phyloP scores from a whole-genome alignment of 2,888 invertebrate genomes.

The Synanthedon myopaeformis region DNA sequence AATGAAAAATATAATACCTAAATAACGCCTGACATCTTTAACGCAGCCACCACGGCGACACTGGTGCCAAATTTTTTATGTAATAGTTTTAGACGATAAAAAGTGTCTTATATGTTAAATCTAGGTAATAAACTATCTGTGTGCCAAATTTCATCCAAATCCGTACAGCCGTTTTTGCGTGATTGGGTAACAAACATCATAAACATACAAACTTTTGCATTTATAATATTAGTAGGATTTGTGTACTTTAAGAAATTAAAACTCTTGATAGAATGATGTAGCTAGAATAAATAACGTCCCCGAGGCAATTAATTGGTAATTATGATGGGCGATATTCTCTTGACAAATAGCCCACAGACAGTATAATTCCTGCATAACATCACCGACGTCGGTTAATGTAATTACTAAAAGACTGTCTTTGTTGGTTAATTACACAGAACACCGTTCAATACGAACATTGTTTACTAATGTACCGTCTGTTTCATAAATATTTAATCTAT shows the following conservation, averaged over 20 bases:
- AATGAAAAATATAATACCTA: no score
- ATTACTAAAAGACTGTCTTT: neutral
- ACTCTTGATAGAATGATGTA: neutral
- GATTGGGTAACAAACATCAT: neutral
- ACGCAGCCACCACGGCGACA: no score
- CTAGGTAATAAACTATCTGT: no score
- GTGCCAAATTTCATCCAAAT: no score
- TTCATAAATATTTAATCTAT: neutral
- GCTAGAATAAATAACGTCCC: neutral
- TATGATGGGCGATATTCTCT: conserved; percentile 1
- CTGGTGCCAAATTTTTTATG: no score
- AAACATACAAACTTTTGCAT: neutral
- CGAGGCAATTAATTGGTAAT: neutral
- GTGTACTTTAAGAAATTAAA: neutral
- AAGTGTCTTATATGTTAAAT: no score
- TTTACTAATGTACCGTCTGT: neutral
- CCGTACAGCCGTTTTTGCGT: no score
- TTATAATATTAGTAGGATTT: neutral
- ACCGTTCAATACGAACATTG: neutral
- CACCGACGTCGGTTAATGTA: neutral
- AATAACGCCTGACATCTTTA: no score
- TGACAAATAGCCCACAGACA: conserved; percentile 1
- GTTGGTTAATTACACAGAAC: neutral
- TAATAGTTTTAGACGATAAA: no score
- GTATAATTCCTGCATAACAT: neutral